Base-by-base conservation (phyloP, 2,113 vertebrate species). In the Protobothrops mucrosquamatus region DNA sequence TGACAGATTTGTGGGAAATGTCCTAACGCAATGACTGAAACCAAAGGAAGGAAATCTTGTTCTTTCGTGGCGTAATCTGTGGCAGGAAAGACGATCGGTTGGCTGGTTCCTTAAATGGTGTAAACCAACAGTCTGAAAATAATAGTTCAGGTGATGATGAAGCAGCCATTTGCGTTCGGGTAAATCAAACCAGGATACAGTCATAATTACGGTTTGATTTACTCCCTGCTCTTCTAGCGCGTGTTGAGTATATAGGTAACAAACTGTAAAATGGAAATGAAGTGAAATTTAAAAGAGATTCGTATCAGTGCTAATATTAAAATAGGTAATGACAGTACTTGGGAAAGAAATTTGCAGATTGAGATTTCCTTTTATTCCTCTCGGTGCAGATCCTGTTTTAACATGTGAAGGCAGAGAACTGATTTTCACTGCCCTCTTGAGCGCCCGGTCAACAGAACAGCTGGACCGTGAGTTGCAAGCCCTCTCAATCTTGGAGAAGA, bases 371-470 rank as follows among this genome's bases (percentile, higher is more conserved):
- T 81, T 39, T 34, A 1, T 7, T 39, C 1, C 23, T 29, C 20
- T n/a, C 5, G 0, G 61, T 57, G 12, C 92, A 96, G 94, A 95
- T 74, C 26, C 91, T 20, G 85, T 86, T 43, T 88, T 86, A 55
- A 24, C 9, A 23, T 96, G 93, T 81, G 91, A 92, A 59, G 90
- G 85, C 12, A 11, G 29, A 51, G 43, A 88, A 1, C 18, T 95
- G n/a, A 18, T 92, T 34, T 89, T 96, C 89, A 94, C 74, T 6
- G 8, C 90, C n/a, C 91, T 93, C 81, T 51, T 96, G 43, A 94
- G 85, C 29, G 94, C 92, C 29, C 95, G 69, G 46, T 95, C 96
- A 22, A 87, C 93, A 46, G 91, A 92, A 0, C 93, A 95, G 91
- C 92, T 93, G 34, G 86, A 12, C 9, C 92, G 34, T 51, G 85